A percentile compares a stretch with the other conserved stretches of the same genome.
Evolutionary conservation across 2,797 vertebrate species (phyloP).

Genomic region (Dipus sagitta): DNA sequence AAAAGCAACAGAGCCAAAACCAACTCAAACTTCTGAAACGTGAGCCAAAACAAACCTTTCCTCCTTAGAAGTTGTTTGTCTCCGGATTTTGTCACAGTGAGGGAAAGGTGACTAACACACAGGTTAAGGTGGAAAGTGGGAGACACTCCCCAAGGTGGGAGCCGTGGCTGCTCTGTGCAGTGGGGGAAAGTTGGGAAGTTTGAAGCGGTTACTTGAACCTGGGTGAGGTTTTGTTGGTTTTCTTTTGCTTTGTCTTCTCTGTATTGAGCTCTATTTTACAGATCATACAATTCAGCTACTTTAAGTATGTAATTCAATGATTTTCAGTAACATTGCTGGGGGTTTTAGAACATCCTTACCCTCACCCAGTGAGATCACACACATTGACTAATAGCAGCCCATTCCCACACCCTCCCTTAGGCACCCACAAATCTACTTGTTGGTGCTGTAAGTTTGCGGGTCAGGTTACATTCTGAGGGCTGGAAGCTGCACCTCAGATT

Average conservation of each 20-base stretch:
- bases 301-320: conserved; percentile 9
- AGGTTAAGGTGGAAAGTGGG: not conserved
- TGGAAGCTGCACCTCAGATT: not conserved
- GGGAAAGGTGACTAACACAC: not conserved
- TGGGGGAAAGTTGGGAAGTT: not conserved
- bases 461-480: not conserved
- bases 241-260: conserved; percentile 6
- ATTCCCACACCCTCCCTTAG: not conserved
- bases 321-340: conserved; percentile 50
- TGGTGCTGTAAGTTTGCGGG: not conserved
- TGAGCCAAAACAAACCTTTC: not conserved
- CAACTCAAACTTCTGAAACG: too few relatives aligned
- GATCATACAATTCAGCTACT: conserved; percentile 48
- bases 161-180: rapidly evolving
- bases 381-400: not conserved
- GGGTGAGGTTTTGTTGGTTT: not conserved
- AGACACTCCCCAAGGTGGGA: not conserved
- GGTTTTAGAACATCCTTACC: not conserved
- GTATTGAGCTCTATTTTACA: conserved; percentile 57
- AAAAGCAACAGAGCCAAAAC: not conserved
- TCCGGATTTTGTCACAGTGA: not conserved
- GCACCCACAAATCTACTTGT: not conserved
- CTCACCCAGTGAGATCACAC: not conserved
- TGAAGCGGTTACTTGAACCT: not conserved
- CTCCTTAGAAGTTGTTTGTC: not conserved